Conservation (phyloP, 2,888 invertebrate species). For the Agrotis puta region DNA sequence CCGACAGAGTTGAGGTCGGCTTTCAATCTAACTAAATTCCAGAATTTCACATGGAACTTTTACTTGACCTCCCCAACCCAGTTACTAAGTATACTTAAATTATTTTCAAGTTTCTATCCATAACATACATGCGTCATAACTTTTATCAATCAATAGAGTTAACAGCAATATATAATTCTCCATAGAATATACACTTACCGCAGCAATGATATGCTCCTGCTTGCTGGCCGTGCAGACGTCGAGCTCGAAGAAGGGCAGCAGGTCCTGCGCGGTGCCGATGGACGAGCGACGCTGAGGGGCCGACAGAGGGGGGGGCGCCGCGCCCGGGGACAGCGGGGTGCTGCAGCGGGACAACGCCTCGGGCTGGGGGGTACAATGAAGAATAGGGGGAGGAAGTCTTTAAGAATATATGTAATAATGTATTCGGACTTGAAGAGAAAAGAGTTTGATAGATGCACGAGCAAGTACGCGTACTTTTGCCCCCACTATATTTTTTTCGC, state of each 20-base stretch:
- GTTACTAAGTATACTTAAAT: neutral
- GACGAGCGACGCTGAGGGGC: constrained; percentile 84
- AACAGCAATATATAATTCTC: neutral
- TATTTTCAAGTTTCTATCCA: neutral
- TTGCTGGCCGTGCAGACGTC: constrained; percentile 97
- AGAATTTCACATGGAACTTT: neutral
- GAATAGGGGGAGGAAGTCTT: too few species aligned
- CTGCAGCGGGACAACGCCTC: constrained; percentile 96
- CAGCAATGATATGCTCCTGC: constrained; percentile 96
- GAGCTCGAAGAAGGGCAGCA: constrained; percentile 95
- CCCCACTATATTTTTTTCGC: too few species aligned
- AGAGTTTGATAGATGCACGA: too few species aligned
- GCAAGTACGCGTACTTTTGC: too few species aligned
- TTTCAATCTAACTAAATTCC: neutral
- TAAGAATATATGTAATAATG: too few species aligned
- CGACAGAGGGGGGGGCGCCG: constrained; percentile 72
- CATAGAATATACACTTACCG: constrained; percentile 87
- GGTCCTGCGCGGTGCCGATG: constrained; percentile 85
- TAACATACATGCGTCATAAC: neutral
- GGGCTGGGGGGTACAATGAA: constrained; percentile 89
- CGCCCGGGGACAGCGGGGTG: constrained; percentile 95
- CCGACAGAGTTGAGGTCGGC: neutral
- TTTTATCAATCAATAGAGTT: constrained; percentile 26
- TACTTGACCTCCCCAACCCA: neutral
- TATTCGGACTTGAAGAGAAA: too few species aligned